Evolutionary conservation across 2,888 invertebrate species (phyloP).

Genomic region (Blera fallax): DNA sequence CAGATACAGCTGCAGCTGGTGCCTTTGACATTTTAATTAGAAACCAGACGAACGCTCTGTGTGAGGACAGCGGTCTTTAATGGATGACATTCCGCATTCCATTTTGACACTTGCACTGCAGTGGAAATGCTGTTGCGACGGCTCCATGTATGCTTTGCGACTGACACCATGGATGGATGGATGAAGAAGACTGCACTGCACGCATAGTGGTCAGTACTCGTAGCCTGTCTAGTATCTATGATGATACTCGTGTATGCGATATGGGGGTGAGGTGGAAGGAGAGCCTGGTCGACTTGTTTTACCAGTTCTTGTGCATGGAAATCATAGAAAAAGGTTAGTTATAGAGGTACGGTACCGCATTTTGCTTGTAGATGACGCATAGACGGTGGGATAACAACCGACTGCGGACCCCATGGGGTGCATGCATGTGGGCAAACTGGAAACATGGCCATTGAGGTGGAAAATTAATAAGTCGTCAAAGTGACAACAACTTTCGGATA

Average conservation of each 20-base stretch:
- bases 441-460: not conserved
- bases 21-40: constrained; percentile 56
- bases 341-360: not conserved
- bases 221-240: no score
- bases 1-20: not conserved
- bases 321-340: not conserved
- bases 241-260: no score
- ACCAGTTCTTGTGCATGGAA: not conserved
- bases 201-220: constrained; percentile 13
- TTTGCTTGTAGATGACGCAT: not conserved
- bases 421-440: not conserved
- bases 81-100: constrained; percentile 44
- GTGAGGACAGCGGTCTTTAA: not conserved
- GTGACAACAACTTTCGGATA: not conserved
- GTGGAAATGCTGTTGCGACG: constrained; percentile 17
- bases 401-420: not conserved
- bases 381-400: not conserved
- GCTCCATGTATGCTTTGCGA: not conserved
- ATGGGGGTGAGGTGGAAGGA: not conserved
- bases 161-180: not conserved
- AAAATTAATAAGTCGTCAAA: not conserved
- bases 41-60: not conserved
- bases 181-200: no score
- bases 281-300: not conserved
- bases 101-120: constrained; percentile 51